These are phyloP conservation scores for Laupala kohalensis DNA, from an alignment of 1,140 invertebrate species.

Conservation along the genomic window DNA sequence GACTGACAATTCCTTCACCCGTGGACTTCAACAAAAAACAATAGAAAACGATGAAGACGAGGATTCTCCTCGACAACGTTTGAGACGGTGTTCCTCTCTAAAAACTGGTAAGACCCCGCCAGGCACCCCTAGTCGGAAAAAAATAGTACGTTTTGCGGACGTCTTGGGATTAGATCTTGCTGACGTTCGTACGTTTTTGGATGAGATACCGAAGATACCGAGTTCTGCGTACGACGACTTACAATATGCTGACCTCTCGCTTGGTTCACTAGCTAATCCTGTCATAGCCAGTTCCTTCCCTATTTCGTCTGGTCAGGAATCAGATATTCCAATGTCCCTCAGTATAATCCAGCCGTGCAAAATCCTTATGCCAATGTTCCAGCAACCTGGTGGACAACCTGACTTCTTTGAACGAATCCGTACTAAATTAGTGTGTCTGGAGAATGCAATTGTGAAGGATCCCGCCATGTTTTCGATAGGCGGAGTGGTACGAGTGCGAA, in stretches of 20 bases:
- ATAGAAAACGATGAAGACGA: conserved; percentile 28
- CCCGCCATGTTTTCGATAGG: conserved; percentile 58
- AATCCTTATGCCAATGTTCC: conserved; percentile 59
- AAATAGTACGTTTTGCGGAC: conserved; percentile 91
- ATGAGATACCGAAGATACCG: conserved; percentile 77
- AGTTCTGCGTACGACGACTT: conserved; percentile 70
- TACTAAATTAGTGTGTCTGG: conserved; percentile 61
- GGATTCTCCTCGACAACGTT: conserved; percentile 36
- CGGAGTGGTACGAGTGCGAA: conserved; percentile 75
- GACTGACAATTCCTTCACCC: no score
- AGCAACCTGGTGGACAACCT: conserved; percentile 58
- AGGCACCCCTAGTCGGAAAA: conserved; percentile 75
- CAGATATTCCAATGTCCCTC: neutral
- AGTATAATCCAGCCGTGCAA: conserved; percentile 19
- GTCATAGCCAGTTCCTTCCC: neutral
- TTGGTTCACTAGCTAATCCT: neutral
- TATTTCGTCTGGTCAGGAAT: no score
- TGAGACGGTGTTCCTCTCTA: conserved; percentile 69
- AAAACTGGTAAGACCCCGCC: conserved; percentile 86
- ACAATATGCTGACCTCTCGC: conserved; percentile 34
- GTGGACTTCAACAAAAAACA: no score
- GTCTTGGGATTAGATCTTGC: conserved; percentile 84
- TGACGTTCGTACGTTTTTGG: conserved; percentile 76
- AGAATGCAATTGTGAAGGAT: conserved; percentile 65
- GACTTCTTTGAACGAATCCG: conserved; percentile 68